phyloP scores from a whole-genome alignment of 2,113 vertebrate species.

The Excalfactoria chinensis region DNA sequence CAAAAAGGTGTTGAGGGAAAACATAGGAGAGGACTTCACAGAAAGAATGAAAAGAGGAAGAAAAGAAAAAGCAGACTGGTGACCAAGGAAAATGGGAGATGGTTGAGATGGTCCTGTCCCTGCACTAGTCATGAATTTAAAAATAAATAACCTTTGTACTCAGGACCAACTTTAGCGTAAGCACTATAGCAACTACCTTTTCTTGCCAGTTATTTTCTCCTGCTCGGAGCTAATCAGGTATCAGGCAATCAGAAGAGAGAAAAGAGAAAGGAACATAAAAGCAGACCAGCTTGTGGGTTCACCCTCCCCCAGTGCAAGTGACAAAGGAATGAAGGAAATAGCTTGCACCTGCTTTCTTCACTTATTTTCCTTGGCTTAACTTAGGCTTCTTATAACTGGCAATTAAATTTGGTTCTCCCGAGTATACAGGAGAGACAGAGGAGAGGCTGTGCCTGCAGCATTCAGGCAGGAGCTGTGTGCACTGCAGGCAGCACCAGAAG shows the following conservation, averaged over 20 bases:
- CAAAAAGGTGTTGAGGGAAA: slow-evolving; percentile 4
- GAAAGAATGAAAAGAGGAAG: neutral
- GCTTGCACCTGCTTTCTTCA: neutral
- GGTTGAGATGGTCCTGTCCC: neutral
- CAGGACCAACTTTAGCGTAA: neutral
- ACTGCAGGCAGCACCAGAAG: neutral
- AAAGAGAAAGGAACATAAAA: neutral
- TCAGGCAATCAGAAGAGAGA: neutral
- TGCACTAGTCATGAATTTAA: neutral
- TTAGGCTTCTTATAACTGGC: neutral
- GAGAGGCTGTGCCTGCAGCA: neutral
- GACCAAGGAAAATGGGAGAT: neutral
- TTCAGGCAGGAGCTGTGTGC: neutral
- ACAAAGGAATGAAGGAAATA: slow-evolving; percentile 12
- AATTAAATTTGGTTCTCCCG: neutral
- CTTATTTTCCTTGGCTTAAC: neutral
- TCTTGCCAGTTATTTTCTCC: neutral
- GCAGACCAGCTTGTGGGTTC: neutral
- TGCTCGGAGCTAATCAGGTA: neutral
- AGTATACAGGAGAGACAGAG: neutral
- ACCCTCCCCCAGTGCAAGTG: neutral
- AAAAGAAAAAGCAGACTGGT: neutral
- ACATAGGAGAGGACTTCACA: neutral
- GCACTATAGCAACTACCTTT: neutral
- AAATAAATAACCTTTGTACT: neutral